These are phyloP conservation scores for Pseudococcus viburni DNA, from an alignment of 2,888 invertebrate genomes.

Conservation along the genomic window DNA sequence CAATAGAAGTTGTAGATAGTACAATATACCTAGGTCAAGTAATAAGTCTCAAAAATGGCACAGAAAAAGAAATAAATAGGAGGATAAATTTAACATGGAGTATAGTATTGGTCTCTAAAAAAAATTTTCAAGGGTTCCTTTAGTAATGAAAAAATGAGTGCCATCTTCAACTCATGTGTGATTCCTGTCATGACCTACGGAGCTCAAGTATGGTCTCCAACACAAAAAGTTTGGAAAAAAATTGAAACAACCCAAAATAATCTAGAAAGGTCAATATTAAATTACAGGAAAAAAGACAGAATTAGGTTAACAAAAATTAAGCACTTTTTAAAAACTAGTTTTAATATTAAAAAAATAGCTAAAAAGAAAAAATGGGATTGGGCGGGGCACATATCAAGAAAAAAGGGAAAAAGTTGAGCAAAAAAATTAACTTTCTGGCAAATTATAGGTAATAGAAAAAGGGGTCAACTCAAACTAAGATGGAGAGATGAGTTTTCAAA, in stretches of 20 bases:
- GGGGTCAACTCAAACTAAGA: too few relatives aligned
- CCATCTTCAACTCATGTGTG: slow-evolving; percentile 47
- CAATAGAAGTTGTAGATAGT: slow-evolving; percentile 12
- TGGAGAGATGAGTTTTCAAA: too few relatives aligned
- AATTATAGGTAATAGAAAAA: too few relatives aligned
- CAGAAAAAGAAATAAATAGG: slow-evolving; percentile 13
- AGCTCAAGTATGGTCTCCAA: slow-evolving; percentile 26
- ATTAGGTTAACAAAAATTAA: neutral
- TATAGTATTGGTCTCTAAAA: slow-evolving; percentile 33
- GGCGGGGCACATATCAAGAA: slow-evolving; percentile 37
- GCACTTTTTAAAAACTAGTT: neutral
- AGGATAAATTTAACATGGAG: slow-evolving; percentile 51
- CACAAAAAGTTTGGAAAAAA: slow-evolving; percentile 21
- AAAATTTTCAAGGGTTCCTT: slow-evolving; percentile 13
- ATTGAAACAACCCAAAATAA: slow-evolving; percentile 20
- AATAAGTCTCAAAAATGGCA: slow-evolving; percentile 2
- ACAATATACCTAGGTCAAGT: slow-evolving; percentile 33
- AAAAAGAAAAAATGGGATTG: slow-evolving; percentile 56
- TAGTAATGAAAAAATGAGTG: neutral
- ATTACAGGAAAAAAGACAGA: slow-evolving; percentile 5
- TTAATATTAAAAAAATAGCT: too few relatives aligned
- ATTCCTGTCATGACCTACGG: slow-evolving; percentile 48
- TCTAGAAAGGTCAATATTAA: too few relatives aligned
- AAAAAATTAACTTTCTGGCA: neutral
- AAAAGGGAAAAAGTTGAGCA: too few relatives aligned